A percentile compares a stretch with the other conserved stretches of the same genome.
Evolutionary conservation across 2,113 vertebrate species (phyloP).

Genomic region (Scalopus aquaticus): DNA sequence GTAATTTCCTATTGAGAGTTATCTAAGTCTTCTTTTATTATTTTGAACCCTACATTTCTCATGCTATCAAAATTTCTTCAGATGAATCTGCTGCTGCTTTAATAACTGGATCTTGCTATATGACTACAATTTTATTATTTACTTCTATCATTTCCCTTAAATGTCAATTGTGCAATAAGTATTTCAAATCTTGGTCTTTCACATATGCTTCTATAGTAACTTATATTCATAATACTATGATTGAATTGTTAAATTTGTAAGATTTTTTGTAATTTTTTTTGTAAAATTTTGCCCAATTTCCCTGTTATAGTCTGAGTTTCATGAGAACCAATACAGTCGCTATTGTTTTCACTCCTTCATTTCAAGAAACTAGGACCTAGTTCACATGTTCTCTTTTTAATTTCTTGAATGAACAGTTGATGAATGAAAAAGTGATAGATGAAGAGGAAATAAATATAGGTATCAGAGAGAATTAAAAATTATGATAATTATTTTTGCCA

Average conservation of each 20-base stretch:
- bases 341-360: background rate
- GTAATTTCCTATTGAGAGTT: slow-evolving; percentile 23
- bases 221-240: background rate
- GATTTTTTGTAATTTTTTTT: too few relatives aligned
- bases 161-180: background rate
- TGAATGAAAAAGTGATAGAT: background rate
- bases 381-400: background rate
- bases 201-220: background rate
- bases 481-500: background rate
- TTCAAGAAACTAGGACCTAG: background rate
- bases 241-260: slow-evolving; percentile 20
- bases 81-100: background rate
- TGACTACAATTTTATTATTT: background rate
- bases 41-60: background rate
- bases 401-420: background rate
- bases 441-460: background rate
- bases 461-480: background rate
- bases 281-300: background rate
- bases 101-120: background rate
- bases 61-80: background rate
- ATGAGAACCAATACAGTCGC: background rate
- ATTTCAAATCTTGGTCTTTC: background rate
- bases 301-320: background rate
- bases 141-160: background rate
- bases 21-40: slow-evolving; percentile 32